phyloP scores from a whole-genome alignment of 2,888 invertebrate species.

The Caenorhabditis sp. region DNA sequence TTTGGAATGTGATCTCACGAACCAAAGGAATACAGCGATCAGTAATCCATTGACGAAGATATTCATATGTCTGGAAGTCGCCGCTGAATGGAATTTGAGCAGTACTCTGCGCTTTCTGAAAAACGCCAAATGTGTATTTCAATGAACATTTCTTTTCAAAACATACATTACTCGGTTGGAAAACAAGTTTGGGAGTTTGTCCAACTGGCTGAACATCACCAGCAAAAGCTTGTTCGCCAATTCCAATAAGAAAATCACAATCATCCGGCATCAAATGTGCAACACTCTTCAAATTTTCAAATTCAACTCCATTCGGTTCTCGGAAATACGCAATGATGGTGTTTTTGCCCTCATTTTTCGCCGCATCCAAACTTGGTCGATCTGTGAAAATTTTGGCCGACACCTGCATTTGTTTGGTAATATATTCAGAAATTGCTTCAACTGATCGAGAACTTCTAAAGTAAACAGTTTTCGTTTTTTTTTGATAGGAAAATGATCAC shows the following conservation, averaged over 20 bases:
- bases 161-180: conserved; percentile 26
- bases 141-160: not conserved
- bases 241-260: conserved; percentile 89
- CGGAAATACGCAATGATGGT: conserved; percentile 74
- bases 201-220: conserved; percentile 36
- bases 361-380: conserved; percentile 47
- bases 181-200: conserved; percentile 22
- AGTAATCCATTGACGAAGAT: conserved; percentile 80
- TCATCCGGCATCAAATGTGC: conserved; percentile 89
- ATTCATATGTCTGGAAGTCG: conserved; percentile 32
- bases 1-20: conserved; percentile 98
- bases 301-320: conserved; percentile 82
- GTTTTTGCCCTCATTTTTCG: conserved; percentile 74
- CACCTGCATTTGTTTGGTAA: conserved; percentile 86
- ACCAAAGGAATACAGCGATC: conserved; percentile 95
- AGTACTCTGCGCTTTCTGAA: conserved; percentile 15
- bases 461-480: too few species aligned
- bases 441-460: conserved; percentile 81
- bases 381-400: conserved; percentile 82
- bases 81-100: conserved; percentile 28
- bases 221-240: conserved; percentile 75
- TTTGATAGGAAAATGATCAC: not conserved
- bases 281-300: conserved; percentile 77
- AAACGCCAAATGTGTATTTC: not conserved
- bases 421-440: conserved; percentile 87